Base-by-base conservation (phyloP, 2,113 vertebrate genomes). In the Xerus inauris region DNA sequence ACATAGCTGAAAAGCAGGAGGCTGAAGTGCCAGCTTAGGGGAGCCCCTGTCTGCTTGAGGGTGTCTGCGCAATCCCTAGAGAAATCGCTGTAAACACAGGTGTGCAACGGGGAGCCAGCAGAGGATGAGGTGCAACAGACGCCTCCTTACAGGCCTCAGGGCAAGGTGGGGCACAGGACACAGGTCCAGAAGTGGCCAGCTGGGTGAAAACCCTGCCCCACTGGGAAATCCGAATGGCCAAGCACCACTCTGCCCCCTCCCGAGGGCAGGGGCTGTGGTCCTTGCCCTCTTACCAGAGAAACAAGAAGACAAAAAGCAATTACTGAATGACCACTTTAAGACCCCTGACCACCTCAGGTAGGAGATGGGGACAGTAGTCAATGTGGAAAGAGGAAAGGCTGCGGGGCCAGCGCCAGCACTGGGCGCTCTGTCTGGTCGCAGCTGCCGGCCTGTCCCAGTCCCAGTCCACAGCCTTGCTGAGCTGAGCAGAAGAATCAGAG, bases 391-490 rank as follows among this genome's bases (percentile, higher is more conserved):
- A 57, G 47, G 54, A 19, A 71, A 1, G 10, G 47, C 47, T 6
- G 5, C 16, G 3, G 45, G 42, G 19, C 38, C 2, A 9, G 8
- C 24, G 3, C 59, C 8, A 8, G 24, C 59, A 26, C 24, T 3
- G 9, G 59, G 24, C 54, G 54, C 30, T 57, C 77, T 4, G 45
- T 19, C 69, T 35, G 42, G 54, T 40, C 8, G 11, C 65, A 54
- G 19, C n/a, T 47, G 47, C 49, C 2, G 38, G 72, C 59, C 24
- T 14, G 3, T 17, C 10, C 24, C 24, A 24, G 6, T 17, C 49
- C 3, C 2, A 45, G 42, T 8, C 5, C n/a, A 6, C 12, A 38
- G 40, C 9, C 35, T 9, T 12, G 35, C 28, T 26, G 10, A 4
- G 22, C 3, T 49, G 19, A 30, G 59, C 6, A n/a, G 40, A 49